phyloP scores from a whole-genome alignment of 92 coral and sea anemone species.

The Virgularia gustaviana region DNA sequence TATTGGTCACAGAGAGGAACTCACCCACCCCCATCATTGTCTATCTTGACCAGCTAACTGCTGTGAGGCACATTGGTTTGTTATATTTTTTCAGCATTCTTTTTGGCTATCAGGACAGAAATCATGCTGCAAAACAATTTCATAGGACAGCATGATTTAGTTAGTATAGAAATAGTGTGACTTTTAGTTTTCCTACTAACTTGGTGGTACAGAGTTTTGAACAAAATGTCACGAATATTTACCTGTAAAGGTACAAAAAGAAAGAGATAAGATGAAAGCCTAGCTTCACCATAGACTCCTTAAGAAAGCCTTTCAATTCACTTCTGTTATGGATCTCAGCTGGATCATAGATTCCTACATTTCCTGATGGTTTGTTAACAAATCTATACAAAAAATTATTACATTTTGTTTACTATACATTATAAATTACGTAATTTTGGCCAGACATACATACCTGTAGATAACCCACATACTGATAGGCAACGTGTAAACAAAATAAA shows the following conservation, averaged over 20 bases:
- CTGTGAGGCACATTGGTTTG: background rate
- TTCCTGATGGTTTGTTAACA: conserved; percentile 86
- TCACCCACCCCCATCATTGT: too few relatives aligned
- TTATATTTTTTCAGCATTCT: conserved; percentile 1
- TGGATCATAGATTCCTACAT: conserved; percentile 92
- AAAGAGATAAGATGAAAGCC: conserved; percentile 93
- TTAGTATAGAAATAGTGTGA: background rate
- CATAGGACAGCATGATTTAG: background rate
- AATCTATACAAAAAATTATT: conserved; percentile 47
- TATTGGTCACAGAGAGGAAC: too few relatives aligned
- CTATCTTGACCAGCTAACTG: background rate
- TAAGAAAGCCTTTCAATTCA: conserved; percentile 75
- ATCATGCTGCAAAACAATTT: conserved; percentile 57
- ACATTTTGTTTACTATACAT: background rate
- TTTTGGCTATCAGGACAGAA: conserved; percentile 55
- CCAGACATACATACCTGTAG: conserved; percentile 63
- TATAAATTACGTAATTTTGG: background rate
- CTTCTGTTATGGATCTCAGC: conserved; percentile 96
- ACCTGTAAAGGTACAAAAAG: conserved; percentile 94
- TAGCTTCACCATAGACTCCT: conserved; percentile 88
- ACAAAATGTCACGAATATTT: conserved; percentile 19
- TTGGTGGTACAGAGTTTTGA: background rate
- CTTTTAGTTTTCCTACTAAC: background rate
- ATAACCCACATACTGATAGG: conserved; percentile 81
- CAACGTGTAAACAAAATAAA: conserved; percentile 67